Base-by-base conservation (phyloP, 2,797 vertebrate species). In the Acestrorhynchus altus region DNA sequence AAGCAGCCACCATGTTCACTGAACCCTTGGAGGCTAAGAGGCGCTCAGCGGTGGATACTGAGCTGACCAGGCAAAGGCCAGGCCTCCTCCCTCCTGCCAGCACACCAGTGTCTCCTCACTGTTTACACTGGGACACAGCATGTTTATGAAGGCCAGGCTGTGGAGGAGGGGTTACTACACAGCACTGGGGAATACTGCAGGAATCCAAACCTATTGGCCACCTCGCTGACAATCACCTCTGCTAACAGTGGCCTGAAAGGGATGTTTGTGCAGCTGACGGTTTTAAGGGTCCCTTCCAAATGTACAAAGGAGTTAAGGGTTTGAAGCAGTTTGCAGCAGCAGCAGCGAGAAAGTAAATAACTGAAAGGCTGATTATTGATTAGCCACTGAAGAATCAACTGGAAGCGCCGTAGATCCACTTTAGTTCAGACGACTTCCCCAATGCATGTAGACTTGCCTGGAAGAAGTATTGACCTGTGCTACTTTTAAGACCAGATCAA, bases 121-220 rank as follows among this genome's bases (percentile, higher is more conserved):
- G 88, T 92, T 91, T 88, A 90, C 86, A 88, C 83, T 88, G 86
- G 76, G 75, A 77, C 84, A 78, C 66, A 81, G 76, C 57, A 81
- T 90, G 87, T 91, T 89, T 89, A 89, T 89, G 85, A 78, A 86
- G 65, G 83, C 16, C 70, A 0, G 65, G 83, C 12, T 65, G 0
- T 35, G 80, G 86, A 85, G 87, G 88, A 81, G 68, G 88, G 83
- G 82, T 47, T 69, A 82, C 64, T 84, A 84, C 69, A 71, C 70
- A 56, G 68, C 66, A 42, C 66, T 39, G 75, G 72, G 40, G 67
- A 79, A 39, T 40, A 44, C 35, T 4, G 28, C 26, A 70, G 67
- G 84, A 79, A 83, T 64, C 76, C 78, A 57, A 60, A 31, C 18
- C 46, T 52, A 40, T 60, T 42, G 31, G 54, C 22, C 44, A 49